Base-by-base conservation (phyloP, 2,888 invertebrate genomes). In the Chironomus tentans region DNA sequence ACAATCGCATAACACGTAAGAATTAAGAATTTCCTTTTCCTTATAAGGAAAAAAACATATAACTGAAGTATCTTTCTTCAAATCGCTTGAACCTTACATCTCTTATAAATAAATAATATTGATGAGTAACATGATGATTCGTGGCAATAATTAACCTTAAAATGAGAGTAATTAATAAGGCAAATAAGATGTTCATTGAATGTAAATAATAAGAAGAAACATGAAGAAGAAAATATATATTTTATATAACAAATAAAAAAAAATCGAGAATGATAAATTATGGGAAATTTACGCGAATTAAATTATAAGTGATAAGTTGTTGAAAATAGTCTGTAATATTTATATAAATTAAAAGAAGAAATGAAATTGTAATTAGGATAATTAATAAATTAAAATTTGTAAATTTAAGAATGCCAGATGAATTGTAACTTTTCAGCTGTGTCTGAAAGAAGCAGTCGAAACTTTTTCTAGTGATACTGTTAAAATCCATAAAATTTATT, bases 81-180 rank as follows among this genome's bases (percentile, higher is more conserved):
- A 15, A 56, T 56, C 56, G 56, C 56, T 18, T 15, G n/a, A 56
- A 56, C n/a, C 56, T 56, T 38, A 38, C 10, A 38, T 38, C 38
- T 38, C 38, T 38, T 2, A 38, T 38, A 38, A 10, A 38, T 38
- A 38, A 1, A 38, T 38, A 38, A 38, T 10, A 38, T 38, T 38
- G 38, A 38, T 56, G 15, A 56, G n/a, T 18, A 56, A 15, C 15
- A 15, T 56, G 56, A 70, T 46, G 18, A 70, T 70, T 70, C 62
- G 72, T 62, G 72, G 72, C 72, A 73, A 73, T 73, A 73, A 73
- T 73, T 73, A 73, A 73, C 28, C 61, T 68, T 73, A 48, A 73
- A 73, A 73, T 13, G 65, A 24, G 18, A 65, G 15, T 22, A 70
- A 24, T 56, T 72, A 13, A n/a, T 72, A 72, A 72, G 61, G 65